Conservation (phyloP, 1,140 invertebrate species). For the Bombus picipes region DNA sequence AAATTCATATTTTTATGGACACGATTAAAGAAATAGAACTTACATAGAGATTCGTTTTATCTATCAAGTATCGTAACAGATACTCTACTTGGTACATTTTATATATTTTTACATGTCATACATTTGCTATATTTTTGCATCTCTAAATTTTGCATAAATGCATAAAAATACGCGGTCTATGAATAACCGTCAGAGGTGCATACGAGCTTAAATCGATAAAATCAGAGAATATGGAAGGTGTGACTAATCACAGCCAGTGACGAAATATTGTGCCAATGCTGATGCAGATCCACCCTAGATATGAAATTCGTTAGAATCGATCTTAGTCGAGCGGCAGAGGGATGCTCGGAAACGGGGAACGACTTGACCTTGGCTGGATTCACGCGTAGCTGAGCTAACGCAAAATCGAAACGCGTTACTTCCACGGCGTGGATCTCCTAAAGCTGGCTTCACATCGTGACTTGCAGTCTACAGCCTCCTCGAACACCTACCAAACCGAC, state of each 20-base stretch:
- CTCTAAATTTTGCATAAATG: too few species aligned
- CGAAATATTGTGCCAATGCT: slow-evolving; percentile 54
- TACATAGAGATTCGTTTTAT: too few species aligned
- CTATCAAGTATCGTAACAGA: too few species aligned
- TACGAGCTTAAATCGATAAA: too few species aligned
- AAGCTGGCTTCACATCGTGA: slow-evolving; percentile 80
- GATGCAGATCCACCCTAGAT: slow-evolving; percentile 56
- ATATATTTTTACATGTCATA: too few species aligned
- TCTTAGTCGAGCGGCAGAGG: slow-evolving; percentile 68
- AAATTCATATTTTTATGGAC: too few species aligned
- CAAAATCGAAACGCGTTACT: slow-evolving; percentile 84
- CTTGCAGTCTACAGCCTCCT: slow-evolving; percentile 60
- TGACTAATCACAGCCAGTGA: slow-evolving; percentile 17
- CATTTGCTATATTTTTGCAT: too few species aligned
- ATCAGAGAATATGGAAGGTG: not conserved
- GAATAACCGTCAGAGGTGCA: too few species aligned
- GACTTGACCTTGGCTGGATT: slow-evolving; percentile 84
- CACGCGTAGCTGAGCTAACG: slow-evolving; percentile 83
- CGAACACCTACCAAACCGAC: not conserved
- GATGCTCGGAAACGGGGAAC: slow-evolving; percentile 77
- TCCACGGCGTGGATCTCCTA: slow-evolving; percentile 82
- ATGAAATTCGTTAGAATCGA: slow-evolving; percentile 71
- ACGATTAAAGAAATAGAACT: too few species aligned
- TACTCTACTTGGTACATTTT: too few species aligned
- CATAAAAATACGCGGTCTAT: too few species aligned